These are phyloP conservation scores for Gnatocerus cornutus DNA, from an alignment of 2,888 invertebrate genomes.

Conservation along the genomic window DNA sequence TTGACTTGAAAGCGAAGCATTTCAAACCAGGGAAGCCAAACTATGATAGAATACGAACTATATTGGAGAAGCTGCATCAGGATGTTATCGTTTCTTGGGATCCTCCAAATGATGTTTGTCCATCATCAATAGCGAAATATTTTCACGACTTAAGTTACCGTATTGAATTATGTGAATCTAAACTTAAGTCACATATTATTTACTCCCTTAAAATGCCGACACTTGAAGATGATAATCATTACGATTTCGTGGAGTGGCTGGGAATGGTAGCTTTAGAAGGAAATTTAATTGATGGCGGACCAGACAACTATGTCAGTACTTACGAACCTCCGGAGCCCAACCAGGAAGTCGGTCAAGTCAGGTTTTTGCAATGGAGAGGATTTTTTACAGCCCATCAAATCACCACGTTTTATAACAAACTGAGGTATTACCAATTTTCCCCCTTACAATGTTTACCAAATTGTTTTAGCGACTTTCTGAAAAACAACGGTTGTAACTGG, in stretches of 20 bases:
- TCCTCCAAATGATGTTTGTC: slow-evolving; percentile 72
- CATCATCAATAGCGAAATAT: slow-evolving; percentile 77
- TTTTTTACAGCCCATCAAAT: slow-evolving; percentile 71
- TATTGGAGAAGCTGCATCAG: slow-evolving; percentile 69
- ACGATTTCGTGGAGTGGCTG: slow-evolving; percentile 74
- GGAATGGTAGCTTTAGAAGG: slow-evolving; percentile 72
- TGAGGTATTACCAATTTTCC: slow-evolving; percentile 63
- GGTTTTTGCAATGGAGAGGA: slow-evolving; percentile 72
- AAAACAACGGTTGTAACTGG: slow-evolving; percentile 67
- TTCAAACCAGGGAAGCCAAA: slow-evolving; percentile 71
- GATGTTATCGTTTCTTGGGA: slow-evolving; percentile 73
- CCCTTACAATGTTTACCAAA: too few species aligned
- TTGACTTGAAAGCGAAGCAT: slow-evolving; percentile 71
- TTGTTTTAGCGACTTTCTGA: slow-evolving; percentile 44
- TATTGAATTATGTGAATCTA: slow-evolving; percentile 71
- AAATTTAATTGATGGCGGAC: slow-evolving; percentile 64
- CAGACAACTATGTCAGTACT: slow-evolving; percentile 67
- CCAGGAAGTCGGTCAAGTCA: slow-evolving; percentile 65
- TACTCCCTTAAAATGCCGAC: slow-evolving; percentile 70
- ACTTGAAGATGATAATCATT: slow-evolving; percentile 58
- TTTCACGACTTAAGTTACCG: slow-evolving; percentile 70
- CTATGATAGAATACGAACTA: slow-evolving; percentile 69
- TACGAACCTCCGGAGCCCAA: slow-evolving; percentile 69
- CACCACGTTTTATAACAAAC: slow-evolving; percentile 63
- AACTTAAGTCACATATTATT: slow-evolving; percentile 63